Evolutionary conservation across 2,113 vertebrate species (phyloP).

Genomic region (Tachysurus fulvidraco): DNA sequence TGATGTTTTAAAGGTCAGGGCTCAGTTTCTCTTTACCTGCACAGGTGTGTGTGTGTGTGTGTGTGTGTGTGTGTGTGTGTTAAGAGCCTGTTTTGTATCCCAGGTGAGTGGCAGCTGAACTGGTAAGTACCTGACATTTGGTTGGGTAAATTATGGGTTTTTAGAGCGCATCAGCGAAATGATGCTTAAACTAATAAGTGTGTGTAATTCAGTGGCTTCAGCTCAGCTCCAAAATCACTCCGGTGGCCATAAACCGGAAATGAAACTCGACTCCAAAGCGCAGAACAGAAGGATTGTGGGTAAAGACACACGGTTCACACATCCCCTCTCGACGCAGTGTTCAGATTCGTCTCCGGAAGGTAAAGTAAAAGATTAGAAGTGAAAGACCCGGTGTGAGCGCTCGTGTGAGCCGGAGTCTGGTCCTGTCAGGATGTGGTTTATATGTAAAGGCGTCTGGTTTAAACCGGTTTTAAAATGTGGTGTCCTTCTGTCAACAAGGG

Average conservation of each 20-base stretch:
- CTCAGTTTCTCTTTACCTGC: conserved; percentile 17
- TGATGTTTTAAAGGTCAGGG: neutral
- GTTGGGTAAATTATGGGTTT: conserved; percentile 24
- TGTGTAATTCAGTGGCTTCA: neutral
- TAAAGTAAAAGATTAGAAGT: neutral
- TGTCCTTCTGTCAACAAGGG: neutral
- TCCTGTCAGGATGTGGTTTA: neutral
- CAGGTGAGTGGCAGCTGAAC: neutral
- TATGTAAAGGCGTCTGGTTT: too few species aligned
- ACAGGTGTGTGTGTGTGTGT: conserved; percentile 12
- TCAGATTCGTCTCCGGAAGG: neutral
- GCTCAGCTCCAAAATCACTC: conserved; percentile 1
- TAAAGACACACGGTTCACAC: neutral
- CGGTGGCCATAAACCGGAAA: conserved; percentile 8
- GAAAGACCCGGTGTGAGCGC: neutral
- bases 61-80: neutral
- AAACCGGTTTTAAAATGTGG: too few species aligned
- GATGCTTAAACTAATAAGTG: conserved; percentile 4
- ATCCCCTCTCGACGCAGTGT: neutral
- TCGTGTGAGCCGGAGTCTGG: neutral
- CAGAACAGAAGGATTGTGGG: neutral
- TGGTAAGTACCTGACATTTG: conserved; percentile 46
- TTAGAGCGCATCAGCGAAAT: conserved; percentile 14
- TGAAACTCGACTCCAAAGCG: neutral
- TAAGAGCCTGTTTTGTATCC: neutral